Evolutionary conservation across 2,113 vertebrate species (phyloP), one percentile per base, ranked within the genome.

Genomic region (Phalacrocorax pelagicus): DNA sequence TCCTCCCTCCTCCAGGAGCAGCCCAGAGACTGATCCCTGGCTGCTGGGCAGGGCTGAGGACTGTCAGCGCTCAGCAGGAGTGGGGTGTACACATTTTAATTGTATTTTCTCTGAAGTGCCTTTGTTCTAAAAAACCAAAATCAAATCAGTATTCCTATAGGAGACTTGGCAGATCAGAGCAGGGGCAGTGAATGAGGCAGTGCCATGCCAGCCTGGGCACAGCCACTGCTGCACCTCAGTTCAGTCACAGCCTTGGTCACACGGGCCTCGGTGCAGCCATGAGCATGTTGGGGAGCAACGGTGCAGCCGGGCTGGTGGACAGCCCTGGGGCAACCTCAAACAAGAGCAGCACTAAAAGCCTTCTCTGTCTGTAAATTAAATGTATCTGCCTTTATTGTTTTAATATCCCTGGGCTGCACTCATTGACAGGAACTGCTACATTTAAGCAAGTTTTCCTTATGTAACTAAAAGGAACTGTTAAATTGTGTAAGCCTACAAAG

Each of bases 191-290:
- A 49, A 11, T 12, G 32, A 40, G 42, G 24, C 0, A 2, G 7
- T 52, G 42, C 26, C 17, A 1, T 12, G 54, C 15, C 69, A 18
- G 46, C 3, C 42, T 2, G 11, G 44, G 29, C 47, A 77, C 15
- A 44, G 70, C 59, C 74, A 65, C 55, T 32, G 0, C 27, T 15
- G 12, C 36, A 30, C 61, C 51, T 49, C 27, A 2, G 81, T 72
- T 59, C 23, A 5, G 2, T 9, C 24, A 10, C 12, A 20, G 24
- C 36, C 38, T 10, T 15, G 44, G 58, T 40, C 32, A 6, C 15
- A 12, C 1, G 26, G 17, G 27, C 49, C 32, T 46, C 13, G 2
- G 46, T 1, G 38, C 21, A 7, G 32, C 26, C 46, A 5, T 0
- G 7, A 17, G 32, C 26, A 47, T 55, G 71, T 1, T 14, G 27